Evolutionary conservation across 2,113 vertebrate genomes (phyloP).

Genomic region (Macrotus californicus): DNA sequence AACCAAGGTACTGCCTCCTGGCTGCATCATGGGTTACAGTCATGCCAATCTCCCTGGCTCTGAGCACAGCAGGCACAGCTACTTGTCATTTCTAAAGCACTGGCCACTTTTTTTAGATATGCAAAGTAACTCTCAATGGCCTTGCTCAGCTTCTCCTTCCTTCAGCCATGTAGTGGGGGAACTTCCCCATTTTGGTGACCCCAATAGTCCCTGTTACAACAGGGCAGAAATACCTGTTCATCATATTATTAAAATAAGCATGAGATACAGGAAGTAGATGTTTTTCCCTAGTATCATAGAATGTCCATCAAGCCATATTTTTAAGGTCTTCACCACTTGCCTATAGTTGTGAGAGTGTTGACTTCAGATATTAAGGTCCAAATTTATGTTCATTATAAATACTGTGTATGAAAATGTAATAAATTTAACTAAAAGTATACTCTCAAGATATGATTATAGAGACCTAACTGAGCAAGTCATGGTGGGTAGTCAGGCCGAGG

Average conservation of each 20-base stretch:
- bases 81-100: too few relatives aligned
- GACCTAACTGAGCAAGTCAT: background rate
- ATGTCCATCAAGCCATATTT: background rate
- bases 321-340: background rate
- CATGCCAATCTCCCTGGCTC: too few relatives aligned
- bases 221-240: background rate
- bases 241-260: background rate
- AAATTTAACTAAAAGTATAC: background rate
- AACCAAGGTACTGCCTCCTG: too few relatives aligned
- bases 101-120: too few relatives aligned
- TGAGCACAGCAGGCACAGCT: too few relatives aligned
- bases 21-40: too few relatives aligned
- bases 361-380: background rate
- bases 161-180: too few relatives aligned
- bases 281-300: background rate
- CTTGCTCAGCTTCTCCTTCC: too few relatives aligned
- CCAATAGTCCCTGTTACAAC: too few relatives aligned
- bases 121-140: too few relatives aligned
- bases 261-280: background rate
- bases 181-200: too few relatives aligned
- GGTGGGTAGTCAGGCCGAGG: too few relatives aligned
- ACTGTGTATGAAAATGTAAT: background rate
- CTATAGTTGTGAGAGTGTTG: background rate
- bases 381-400: constrained; percentile 8
- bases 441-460: background rate